Evolutionary conservation across 2,797 vertebrate genomes (phyloP), one percentile per base, ranked within the genome.

Genomic region (Psittacula echo): DNA sequence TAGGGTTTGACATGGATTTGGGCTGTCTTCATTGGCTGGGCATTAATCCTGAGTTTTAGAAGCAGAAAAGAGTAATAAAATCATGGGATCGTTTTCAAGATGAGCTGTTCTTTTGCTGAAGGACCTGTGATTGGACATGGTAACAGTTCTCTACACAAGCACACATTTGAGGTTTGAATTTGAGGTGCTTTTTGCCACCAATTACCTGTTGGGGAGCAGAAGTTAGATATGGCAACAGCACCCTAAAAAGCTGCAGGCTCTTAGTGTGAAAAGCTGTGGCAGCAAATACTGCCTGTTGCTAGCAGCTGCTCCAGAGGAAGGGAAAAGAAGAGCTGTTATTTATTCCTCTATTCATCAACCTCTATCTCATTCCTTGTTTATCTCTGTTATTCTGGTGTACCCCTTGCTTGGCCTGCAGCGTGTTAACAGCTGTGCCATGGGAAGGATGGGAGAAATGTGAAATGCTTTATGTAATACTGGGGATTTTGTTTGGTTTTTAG

Each of bases 401-500:
- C 17, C 64, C 10, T 7, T 85, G n/a, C 60, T 61, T 41, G 44
- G 16, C 42, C 2, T 29, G 65, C 56, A 76, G 58, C 42, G 13
- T 16, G 22, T 11, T 18, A 2, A 2, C 15, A 27, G 64, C 51
- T 89, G 14, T 45, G 37, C 39, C 3, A 0, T 50, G 50, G 71
- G 32, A 51, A 48, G 72, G 17, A n/a, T 78, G 47, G 16, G 24
- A 67, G 23, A 78, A 68, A 19, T n/a, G 44, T 23, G 66, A 65
- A n/a, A 37, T 66, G 27, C 15, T 54, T 74, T 48, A 22, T 65
- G 41, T 88, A 66, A 95, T 7, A 9, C 27, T 84, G 15, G 0
- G 0, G 17, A 93, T 58, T 85, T 66, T 51, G 10, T 87, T 75
- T 91, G 13, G 90, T 97, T 97, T 97, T 94, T 91, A 99, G 99